These are phyloP conservation scores for Melipona quadrifasciata DNA, from an alignment of 1,140 invertebrate species.

Conservation along the genomic window DNA sequence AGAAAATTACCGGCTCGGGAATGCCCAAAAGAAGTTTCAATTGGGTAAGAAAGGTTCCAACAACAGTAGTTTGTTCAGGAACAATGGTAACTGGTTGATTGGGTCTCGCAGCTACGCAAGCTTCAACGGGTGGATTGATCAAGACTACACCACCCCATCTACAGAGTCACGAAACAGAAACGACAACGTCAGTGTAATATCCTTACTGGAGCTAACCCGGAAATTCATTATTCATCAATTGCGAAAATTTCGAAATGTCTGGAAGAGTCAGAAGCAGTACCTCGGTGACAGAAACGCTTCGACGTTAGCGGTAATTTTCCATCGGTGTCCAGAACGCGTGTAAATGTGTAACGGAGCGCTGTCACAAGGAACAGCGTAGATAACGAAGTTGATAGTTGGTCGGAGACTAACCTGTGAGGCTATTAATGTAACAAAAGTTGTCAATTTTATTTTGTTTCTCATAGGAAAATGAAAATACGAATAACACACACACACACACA, in stretches of 20 bases:
- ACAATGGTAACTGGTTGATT: conserved; percentile 72
- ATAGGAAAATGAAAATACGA: conserved; percentile 14
- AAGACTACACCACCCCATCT: conserved; percentile 95
- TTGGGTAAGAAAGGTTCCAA: conserved; percentile 91
- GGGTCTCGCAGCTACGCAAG: conserved; percentile 79
- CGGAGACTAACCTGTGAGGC: conserved; percentile 90
- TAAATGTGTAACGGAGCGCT: conserved; percentile 89
- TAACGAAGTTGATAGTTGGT: conserved; percentile 92
- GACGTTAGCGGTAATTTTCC: conserved; percentile 68
- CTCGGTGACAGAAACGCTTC: conserved; percentile 87
- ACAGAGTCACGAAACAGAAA: not conserved
- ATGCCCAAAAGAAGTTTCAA: conserved; percentile 90
- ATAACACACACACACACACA: conserved; percentile 58
- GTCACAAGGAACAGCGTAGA: conserved; percentile 90
- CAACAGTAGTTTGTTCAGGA: conserved; percentile 84
- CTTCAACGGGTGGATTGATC: conserved; percentile 84
- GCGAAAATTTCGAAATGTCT: not conserved
- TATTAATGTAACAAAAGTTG: conserved; percentile 51
- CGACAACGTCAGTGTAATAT: not conserved
- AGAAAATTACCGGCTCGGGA: conserved; percentile 83
- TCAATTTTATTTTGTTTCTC: not conserved
- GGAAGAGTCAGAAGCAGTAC: conserved; percentile 46
- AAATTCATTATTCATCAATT: not conserved
- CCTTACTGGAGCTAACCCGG: not conserved
- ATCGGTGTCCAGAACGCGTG: conserved; percentile 77